Percentiles rank a stretch among this genome's conserved stretches.
Conservation (phyloP, 2,888 invertebrate species). For the Schizaphis graminum region DNA sequence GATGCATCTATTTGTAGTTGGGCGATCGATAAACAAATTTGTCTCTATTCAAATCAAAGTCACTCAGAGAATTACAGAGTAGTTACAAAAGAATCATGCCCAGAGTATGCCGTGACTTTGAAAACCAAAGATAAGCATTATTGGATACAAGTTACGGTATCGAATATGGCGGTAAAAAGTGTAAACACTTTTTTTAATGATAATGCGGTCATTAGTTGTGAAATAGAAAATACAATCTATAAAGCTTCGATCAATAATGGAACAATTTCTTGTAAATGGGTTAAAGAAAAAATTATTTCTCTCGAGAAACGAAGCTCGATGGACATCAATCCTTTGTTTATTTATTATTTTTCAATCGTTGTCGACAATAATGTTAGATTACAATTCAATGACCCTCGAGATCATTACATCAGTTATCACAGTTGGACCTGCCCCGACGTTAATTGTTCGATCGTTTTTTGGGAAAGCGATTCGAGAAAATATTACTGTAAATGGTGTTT, state of each 20-base stretch:
- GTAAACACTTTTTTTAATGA: not conserved
- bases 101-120: not conserved
- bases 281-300: not conserved
- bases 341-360: not conserved
- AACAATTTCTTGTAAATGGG: not conserved
- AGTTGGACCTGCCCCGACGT: not conserved
- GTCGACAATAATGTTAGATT: not conserved
- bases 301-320: not conserved
- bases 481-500: slow-evolving; percentile 42
- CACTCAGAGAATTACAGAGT: no score
- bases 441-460: not conserved
- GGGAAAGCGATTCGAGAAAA: not conserved
- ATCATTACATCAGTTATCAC: not conserved
- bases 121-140: not conserved
- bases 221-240: not conserved
- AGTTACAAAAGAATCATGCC: not conserved
- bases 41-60: not conserved
- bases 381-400: not conserved
- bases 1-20: not conserved
- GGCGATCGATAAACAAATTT: not conserved
- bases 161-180: not conserved
- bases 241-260: not conserved
- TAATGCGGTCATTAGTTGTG: not conserved
- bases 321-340: not conserved
- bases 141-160: not conserved